Evolutionary conservation across 1,140 invertebrate species (phyloP).

Genomic region (Dolichoris vasculosae): DNA sequence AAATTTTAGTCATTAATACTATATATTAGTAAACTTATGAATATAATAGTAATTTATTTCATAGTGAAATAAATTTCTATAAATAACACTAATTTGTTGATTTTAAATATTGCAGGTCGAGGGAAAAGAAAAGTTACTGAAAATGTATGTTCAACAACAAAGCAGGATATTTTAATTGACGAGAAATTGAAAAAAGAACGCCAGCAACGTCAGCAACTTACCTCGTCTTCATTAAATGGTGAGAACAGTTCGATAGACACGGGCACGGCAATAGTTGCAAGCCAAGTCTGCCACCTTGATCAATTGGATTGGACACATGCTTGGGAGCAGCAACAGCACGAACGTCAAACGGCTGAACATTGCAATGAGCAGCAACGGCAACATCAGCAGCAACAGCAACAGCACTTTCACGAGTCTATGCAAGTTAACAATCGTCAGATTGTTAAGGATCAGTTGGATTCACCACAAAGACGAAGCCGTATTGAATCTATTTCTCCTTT

Average conservation of each 20-base stretch:
- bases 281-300: constrained; percentile 61
- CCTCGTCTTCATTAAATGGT: constrained; percentile 45
- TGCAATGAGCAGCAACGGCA: constrained; percentile 38
- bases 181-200: constrained; percentile 61
- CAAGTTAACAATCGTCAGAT: constrained; percentile 58
- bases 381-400: constrained; percentile 17
- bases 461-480: constrained; percentile 58
- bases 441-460: constrained; percentile 58
- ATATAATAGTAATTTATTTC: too few relatives aligned
- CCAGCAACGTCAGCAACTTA: constrained; percentile 26
- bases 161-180: constrained; percentile 61
- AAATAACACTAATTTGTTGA: neutral
- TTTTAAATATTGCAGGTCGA: constrained; percentile 60
- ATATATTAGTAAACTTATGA: constrained; percentile 24
- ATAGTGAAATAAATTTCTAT: too few relatives aligned
- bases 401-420: constrained; percentile 52
- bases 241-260: constrained; percentile 50
- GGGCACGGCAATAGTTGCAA: constrained; percentile 48
- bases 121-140: constrained; percentile 70
- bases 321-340: constrained; percentile 65
- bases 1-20: too few relatives aligned
- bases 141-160: constrained; percentile 31
- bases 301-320: constrained; percentile 65
- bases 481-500: constrained; percentile 64
- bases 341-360: constrained; percentile 31